Base-by-base conservation (phyloP, 2,797 vertebrate genomes). In the Pseudopleuronectes americanus region DNA sequence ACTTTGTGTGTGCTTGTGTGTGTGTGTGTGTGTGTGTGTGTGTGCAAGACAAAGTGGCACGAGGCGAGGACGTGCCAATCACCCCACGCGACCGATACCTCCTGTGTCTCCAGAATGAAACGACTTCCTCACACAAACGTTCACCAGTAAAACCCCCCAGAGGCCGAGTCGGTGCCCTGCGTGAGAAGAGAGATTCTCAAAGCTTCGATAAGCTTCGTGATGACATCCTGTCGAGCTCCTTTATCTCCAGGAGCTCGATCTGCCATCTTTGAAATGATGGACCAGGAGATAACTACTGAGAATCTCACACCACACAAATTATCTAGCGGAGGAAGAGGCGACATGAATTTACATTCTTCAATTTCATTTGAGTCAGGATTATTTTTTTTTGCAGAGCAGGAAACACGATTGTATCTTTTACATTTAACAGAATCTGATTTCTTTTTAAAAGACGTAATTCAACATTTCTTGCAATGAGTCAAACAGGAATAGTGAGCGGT, bases 41-140 rank as follows among this genome's bases (percentile, higher is more conserved):
- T 31, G n/a, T 16, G 23, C 4, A 10, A 26, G 51, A 10, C 12
- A 26, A 21, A 23, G 52, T 17, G 23, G 12, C 49, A 51, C 22
- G 4, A 23, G 21, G 51, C 0, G 21, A 71, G 59, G 66, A 59
- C 62, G 58, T 26, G 41, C 31, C 41, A 43, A 10, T 36, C 28
- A 55, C 59, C 53, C 76, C 72, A 80, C 3, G 43, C 61, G 54
- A 78, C 45, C 45, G 12, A 16, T 22, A 17, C 21, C 49, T 16
- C 23, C 23, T 43, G 56, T 33, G 66, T 68, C 41, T 54, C 1
- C 19, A 2, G 47, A 38, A 68, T 55, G 67, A 58, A 65, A 76
- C 41, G 10, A 72, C 81, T 82, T 84, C 65, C 71, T 78, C 53
- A 6, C 16, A n/a, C 3, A 14, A 51, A 9, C 48, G 2, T 13